Evolutionary conservation across 2,888 invertebrate genomes (phyloP).

Genomic region (Lottia scabra): DNA sequence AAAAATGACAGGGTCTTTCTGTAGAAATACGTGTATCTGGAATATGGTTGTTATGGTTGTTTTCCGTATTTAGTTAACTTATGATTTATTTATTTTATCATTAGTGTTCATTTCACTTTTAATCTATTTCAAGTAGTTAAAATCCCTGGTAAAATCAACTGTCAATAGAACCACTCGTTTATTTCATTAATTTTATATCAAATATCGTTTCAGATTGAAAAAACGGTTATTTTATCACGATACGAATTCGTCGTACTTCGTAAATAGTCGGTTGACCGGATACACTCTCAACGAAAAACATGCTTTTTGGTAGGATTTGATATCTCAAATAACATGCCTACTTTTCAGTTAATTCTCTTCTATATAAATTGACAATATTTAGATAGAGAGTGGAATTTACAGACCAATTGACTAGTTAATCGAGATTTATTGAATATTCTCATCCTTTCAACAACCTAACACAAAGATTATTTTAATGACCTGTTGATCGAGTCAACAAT

Average conservation of each 20-base stretch:
- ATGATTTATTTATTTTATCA: no score
- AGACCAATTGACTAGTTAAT: neutral
- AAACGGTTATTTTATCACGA: neutral
- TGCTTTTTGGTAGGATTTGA: neutral
- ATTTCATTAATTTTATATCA: slow-evolving; percentile 1
- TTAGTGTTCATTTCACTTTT: no score
- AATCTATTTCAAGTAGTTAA: no score
- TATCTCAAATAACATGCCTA: neutral
- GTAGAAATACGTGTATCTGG: no score
- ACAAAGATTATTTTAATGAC: neutral
- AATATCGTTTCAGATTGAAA: neutral
- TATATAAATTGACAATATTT: no score
- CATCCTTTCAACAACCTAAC: no score
- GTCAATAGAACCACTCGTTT: neutral
- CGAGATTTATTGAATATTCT: neutral
- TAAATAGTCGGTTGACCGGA: neutral
- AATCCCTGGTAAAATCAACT: no score
- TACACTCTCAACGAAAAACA: neutral
- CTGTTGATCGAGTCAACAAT: slow-evolving; percentile 3
- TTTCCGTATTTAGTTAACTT: no score
- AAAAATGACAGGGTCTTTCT: no score
- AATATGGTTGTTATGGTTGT: no score
- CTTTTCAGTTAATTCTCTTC: no score
- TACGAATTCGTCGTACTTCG: neutral
- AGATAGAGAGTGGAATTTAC: neutral